phyloP scores from a whole-genome alignment of 2,888 invertebrate species.

The Rhimphoctona megacephalus region DNA sequence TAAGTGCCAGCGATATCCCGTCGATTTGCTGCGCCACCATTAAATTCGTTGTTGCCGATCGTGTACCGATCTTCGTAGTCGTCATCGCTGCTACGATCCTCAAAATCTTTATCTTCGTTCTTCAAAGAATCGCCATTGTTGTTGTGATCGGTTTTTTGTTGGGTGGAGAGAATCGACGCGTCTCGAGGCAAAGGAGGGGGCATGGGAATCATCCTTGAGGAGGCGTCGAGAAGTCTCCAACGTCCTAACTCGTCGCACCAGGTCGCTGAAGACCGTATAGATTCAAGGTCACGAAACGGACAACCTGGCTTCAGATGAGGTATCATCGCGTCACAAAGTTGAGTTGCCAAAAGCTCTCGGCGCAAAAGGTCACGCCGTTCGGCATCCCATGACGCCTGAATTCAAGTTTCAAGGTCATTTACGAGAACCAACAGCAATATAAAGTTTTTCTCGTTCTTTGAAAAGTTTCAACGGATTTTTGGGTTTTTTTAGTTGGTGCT shows the following conservation, averaged over 20 bases:
- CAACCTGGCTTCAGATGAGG: slow-evolving; percentile 83
- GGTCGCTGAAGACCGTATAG: slow-evolving; percentile 79
- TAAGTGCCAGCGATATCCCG: slow-evolving; percentile 80
- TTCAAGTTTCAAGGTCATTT: background rate
- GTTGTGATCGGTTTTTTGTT: slow-evolving; percentile 76
- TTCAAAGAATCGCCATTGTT: slow-evolving; percentile 76
- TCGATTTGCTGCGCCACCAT: slow-evolving; percentile 66
- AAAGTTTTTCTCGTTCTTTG: background rate
- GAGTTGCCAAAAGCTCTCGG: slow-evolving; percentile 81
- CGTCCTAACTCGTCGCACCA: slow-evolving; percentile 83
- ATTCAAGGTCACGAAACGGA: slow-evolving; percentile 80
- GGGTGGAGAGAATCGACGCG: slow-evolving; percentile 43
- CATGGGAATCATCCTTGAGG: slow-evolving; percentile 79
- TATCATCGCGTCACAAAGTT: slow-evolving; percentile 83
- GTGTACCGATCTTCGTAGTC: slow-evolving; percentile 64
- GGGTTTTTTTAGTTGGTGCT: background rate
- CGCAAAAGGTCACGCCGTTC: slow-evolving; percentile 82
- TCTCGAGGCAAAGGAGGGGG: slow-evolving; percentile 78
- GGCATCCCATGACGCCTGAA: slow-evolving; percentile 83
- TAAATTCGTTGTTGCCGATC: slow-evolving; percentile 68
- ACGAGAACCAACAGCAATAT: background rate
- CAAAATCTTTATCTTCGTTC: slow-evolving; percentile 47
- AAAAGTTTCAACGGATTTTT: background rate
- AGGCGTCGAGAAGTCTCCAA: slow-evolving; percentile 81
- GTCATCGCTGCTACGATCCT: slow-evolving; percentile 60